Conservation (phyloP, 1,140 invertebrate species). For the Zaprionus ghesquierei region DNA sequence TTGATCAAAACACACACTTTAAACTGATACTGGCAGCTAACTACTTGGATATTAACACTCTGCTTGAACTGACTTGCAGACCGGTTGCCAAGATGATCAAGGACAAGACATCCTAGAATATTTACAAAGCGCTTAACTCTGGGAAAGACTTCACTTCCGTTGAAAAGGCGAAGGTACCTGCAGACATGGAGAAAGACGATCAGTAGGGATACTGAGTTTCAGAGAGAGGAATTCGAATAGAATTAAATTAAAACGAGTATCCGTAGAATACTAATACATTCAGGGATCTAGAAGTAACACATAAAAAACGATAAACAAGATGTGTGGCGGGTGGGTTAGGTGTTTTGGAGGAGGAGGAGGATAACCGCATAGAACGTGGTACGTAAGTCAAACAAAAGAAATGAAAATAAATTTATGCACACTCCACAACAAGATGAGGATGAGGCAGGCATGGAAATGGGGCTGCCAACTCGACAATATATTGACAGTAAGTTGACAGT, state of each 20-base stretch:
- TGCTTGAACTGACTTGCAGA: constrained; percentile 99
- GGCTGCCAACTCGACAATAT: constrained; percentile 39
- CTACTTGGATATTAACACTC: constrained; percentile 98
- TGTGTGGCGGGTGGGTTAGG: neutral
- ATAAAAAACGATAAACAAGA: constrained; percentile 21
- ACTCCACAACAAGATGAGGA: constrained; percentile 44
- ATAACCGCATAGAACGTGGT: constrained; percentile 16
- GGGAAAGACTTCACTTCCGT: constrained; percentile 98
- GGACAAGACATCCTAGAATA: constrained; percentile 98
- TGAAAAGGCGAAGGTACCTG: constrained; percentile 97
- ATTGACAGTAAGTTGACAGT: constrained; percentile 75
- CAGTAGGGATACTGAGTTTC: neutral
- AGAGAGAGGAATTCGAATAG: neutral
- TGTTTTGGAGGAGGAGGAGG: neutral
- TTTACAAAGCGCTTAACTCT: constrained; percentile 99
- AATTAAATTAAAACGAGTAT: neutral
- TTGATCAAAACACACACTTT: constrained; percentile 98
- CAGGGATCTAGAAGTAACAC: constrained; percentile 34
- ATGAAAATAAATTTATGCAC: constrained; percentile 71
- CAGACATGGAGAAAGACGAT: constrained; percentile 87
- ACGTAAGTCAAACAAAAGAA: constrained; percentile 66
- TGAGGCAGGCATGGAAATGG: neutral
- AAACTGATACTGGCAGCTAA: constrained; percentile 98
- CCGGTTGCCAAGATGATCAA: constrained; percentile 99
- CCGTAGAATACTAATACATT: no score